Conservation (phyloP, 2,113 vertebrate genomes). For the Istiophorus platypterus region DNA sequence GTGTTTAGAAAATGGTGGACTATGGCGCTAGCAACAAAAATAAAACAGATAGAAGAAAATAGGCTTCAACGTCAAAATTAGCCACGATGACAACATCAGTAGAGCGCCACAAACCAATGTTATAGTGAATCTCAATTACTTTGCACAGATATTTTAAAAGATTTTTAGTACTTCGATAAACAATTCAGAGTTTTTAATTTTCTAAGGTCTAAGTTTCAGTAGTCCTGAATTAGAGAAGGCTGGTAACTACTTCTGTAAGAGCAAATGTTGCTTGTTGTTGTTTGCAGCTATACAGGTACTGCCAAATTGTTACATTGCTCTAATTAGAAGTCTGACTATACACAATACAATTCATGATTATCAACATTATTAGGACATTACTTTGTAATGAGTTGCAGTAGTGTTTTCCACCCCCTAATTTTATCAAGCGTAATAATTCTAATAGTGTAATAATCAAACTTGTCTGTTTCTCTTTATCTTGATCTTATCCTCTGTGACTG, state of each 20-base stretch:
- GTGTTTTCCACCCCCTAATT: background rate
- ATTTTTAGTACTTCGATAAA: too few species aligned
- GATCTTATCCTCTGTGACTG: background rate
- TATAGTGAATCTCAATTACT: background rate
- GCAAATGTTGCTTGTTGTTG: too few species aligned
- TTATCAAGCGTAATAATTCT: slow-evolving; percentile 23
- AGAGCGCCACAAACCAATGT: background rate
- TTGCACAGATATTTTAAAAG: background rate
- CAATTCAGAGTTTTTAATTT: too few species aligned
- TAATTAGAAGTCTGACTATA: background rate
- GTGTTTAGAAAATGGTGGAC: background rate
- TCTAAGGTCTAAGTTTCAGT: too few species aligned
- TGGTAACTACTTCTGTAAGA: background rate
- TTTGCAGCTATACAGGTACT: background rate
- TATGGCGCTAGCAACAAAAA: background rate
- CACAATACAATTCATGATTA: background rate
- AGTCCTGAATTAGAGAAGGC: background rate
- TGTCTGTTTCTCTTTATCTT: slow-evolving; percentile 1
- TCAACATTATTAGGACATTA: background rate
- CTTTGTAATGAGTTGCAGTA: slow-evolving; percentile 14
- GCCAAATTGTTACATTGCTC: background rate
- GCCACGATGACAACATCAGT: background rate
- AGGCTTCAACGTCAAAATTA: background rate
- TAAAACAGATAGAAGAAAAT: background rate
- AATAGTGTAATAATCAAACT: background rate